Percentiles rank a stretch among this genome's conserved stretches.
phyloP scores from a whole-genome alignment of 2,888 invertebrate genomes.

The Salticus scenicus region DNA sequence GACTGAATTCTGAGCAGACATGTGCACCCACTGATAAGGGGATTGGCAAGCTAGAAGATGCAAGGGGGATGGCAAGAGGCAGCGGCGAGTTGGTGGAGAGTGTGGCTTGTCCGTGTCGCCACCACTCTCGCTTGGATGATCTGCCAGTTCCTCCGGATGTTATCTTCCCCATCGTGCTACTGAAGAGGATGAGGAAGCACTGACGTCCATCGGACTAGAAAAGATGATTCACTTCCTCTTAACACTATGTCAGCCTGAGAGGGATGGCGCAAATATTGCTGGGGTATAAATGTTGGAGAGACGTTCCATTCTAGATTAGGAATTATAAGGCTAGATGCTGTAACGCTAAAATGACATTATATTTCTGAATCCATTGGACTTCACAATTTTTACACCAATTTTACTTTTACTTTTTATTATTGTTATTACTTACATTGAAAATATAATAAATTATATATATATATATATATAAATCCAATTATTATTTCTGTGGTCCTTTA shows the following conservation, averaged over 20 bases:
- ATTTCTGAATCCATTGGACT: no score
- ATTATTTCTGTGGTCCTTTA: no score
- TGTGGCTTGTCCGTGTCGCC: constrained; percentile 68
- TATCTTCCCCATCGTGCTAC: background rate
- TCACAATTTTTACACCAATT: no score
- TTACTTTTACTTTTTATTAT: no score
- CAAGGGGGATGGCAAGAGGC: constrained; percentile 40
- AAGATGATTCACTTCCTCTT: constrained; percentile 66
- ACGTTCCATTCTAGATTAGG: no score
- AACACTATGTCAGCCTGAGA: constrained; percentile 38
- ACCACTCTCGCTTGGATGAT: constrained; percentile 50
- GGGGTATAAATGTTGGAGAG: no score
- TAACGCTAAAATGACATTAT: no score
- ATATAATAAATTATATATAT: no score
- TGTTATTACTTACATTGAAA: no score
- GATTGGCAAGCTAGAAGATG: constrained; percentile 24
- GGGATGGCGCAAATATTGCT: constrained; percentile 10
- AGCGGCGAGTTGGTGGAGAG: constrained; percentile 65
- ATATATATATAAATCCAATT: no score
- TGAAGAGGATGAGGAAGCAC: constrained; percentile 15
- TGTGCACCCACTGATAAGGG: constrained; percentile 65
- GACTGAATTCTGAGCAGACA: constrained; percentile 30
- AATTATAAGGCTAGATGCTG: no score
- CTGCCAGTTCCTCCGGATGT: constrained; percentile 41
- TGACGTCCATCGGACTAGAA: constrained; percentile 61